A percentile compares a stretch with the other conserved stretches of the same genome.
phyloP scores from a whole-genome alignment of 2,797 vertebrate genomes.

The Pseudopleuronectes americanus region DNA sequence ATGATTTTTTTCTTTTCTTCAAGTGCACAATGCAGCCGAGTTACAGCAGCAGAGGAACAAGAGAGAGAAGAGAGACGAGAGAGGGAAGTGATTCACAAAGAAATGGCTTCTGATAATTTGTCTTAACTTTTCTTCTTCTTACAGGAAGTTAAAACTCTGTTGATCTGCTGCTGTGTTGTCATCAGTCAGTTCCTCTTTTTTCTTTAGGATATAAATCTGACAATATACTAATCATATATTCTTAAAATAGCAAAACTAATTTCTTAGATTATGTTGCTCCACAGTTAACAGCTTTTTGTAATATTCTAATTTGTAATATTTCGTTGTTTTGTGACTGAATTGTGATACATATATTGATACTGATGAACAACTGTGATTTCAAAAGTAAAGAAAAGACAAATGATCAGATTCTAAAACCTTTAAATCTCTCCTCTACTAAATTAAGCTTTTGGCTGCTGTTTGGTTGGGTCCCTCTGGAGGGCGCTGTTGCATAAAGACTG shows the following conservation, averaged over 20 bases:
- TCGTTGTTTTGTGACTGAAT: background rate
- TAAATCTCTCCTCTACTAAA: constrained; percentile 2
- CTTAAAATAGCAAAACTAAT: no score
- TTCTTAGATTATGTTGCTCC: no score
- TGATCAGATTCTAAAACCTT: constrained; percentile 10
- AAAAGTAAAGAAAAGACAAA: constrained; percentile 10
- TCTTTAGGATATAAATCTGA: background rate
- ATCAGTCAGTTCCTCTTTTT: no score
- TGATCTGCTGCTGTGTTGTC: no score
- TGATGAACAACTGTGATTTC: constrained; percentile 6
- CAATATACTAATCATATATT: no score
- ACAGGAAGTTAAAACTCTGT: no score
- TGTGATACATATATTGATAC: background rate
- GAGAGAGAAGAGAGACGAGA: constrained; percentile 10
- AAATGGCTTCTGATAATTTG: constrained; percentile 33
- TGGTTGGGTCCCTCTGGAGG: constrained; percentile 61
- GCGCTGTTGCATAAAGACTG: constrained; percentile 80
- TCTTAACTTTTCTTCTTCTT: background rate
- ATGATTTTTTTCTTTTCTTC: constrained; percentile 15
- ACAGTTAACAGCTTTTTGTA: no score
- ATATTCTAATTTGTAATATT: no score
- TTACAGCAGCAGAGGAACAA: background rate
- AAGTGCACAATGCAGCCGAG: constrained; percentile 19
- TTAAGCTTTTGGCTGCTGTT: constrained; percentile 35
- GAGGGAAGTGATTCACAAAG: background rate